phyloP scores from a whole-genome alignment of 2,888 invertebrate species.

The Sarcophaga variegata region DNA sequence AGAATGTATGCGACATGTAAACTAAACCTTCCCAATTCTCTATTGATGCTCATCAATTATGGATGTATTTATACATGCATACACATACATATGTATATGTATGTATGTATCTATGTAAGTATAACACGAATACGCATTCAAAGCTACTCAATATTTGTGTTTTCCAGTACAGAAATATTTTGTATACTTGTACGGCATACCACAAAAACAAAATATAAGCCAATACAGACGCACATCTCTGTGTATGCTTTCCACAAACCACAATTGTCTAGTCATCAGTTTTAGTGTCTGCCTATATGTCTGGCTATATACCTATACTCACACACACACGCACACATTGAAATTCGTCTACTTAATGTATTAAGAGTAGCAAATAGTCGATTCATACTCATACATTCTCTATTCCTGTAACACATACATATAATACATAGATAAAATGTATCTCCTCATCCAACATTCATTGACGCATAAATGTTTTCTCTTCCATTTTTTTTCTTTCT shows the following conservation, averaged over 20 bases:
- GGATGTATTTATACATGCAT: background rate
- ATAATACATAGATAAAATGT: background rate
- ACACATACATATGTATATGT: background rate
- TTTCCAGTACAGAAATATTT: background rate
- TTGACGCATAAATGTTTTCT: slow-evolving; percentile 45
- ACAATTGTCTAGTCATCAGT: slow-evolving; percentile 65
- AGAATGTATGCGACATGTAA: background rate
- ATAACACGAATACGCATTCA: background rate
- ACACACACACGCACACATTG: background rate
- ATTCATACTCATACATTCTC: background rate
- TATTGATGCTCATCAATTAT: slow-evolving; percentile 18
- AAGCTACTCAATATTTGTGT: background rate
- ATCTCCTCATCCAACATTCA: slow-evolving; percentile 27
- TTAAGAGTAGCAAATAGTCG: background rate
- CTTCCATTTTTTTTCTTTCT: background rate
- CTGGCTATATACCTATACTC: slow-evolving; percentile 5
- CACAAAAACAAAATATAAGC: background rate
- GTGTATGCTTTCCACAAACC: slow-evolving; percentile 11
- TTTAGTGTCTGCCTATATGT: slow-evolving; percentile 47
- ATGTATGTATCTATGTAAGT: background rate
- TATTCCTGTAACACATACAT: background rate
- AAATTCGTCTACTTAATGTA: slow-evolving; percentile 9
- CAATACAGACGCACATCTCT: background rate
- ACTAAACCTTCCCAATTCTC: background rate
- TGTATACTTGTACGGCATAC: background rate